phyloP scores from a whole-genome alignment of 1,140 invertebrate genomes.

The Cyphomyrmex costatus region DNA sequence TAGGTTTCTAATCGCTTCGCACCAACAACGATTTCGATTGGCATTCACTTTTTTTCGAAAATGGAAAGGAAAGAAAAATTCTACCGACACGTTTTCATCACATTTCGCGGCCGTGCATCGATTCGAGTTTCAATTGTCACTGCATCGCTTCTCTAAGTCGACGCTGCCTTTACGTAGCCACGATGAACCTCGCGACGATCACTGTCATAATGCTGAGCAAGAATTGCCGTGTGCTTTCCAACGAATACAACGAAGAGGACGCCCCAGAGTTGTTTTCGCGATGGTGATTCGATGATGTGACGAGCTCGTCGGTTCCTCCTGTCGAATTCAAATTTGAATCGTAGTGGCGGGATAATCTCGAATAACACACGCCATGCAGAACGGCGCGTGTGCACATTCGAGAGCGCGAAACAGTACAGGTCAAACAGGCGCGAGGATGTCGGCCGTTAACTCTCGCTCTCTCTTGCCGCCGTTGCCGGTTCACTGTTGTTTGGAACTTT shows the following conservation, averaged over 20 bases:
- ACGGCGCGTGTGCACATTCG: not conserved
- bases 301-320: conserved; percentile 83
- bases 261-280: conserved; percentile 71
- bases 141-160: not conserved
- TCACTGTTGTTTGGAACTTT: conserved; percentile 78
- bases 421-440: conserved; percentile 44
- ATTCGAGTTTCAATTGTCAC: not conserved
- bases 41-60: not conserved
- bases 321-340: conserved; percentile 67
- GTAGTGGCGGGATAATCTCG: conserved; percentile 35
- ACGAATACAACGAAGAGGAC: conserved; percentile 19
- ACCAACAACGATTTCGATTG: not conserved
- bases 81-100: conserved; percentile 1
- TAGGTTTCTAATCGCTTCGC: not conserved
- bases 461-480: conserved; percentile 41
- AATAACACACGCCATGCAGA: conserved; percentile 11
- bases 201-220: conserved; percentile 70
- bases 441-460: not conserved
- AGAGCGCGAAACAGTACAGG: conserved; percentile 26
- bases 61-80: not conserved
- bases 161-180: conserved; percentile 69
- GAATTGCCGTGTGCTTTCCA: conserved; percentile 66
- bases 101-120: not conserved
- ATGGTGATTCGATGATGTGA: conserved; percentile 81
- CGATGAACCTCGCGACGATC: conserved; percentile 76